Base-by-base conservation (phyloP, 1,140 invertebrate genomes). In the Euura saliciscinereae region DNA sequence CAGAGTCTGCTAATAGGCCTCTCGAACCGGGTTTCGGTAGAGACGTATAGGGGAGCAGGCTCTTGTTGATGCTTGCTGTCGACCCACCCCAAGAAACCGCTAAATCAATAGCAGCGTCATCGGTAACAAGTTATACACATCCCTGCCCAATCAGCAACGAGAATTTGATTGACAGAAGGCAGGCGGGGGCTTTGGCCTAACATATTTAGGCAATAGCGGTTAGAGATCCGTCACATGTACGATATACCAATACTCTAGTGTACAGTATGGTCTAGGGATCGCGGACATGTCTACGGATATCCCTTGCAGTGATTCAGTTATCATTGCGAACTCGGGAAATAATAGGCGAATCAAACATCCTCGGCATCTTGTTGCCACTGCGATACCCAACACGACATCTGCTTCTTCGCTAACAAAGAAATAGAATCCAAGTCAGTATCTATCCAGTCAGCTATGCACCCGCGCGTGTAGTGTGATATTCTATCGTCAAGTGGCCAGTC, bases 21-120 rank as follows among this genome's bases (percentile, higher is more conserved):
- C 51, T 59, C 51, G 46, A 51, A 28, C 28, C 28, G 28, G 46
- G 46, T 51, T 6, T 4, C 10, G 51, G 13, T n/a, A 59, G 51
- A n/a, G 51, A 59, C 51, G 51, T 5, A n/a, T 59, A 59, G 51
- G 51, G 51, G 3, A 59, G 51, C 8, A 28, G 28, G 28, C 28
- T 6, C 51, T n/a, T 11, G 51, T 11, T 59, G 13, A 59, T 5
- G 10, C 13, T n/a, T 8, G 51, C 51, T 59, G 51, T 6, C 13
- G 8, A 11, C 10, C 78, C 80, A 80, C 79, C 74, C 59, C 71
- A 77, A 78, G 79, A 78, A 77, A 80, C 78, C 80, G 73, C 79
- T 82, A 83, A 83, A 83, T 83, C 83, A 82, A 83, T 83, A 83
- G 78, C 67, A 78, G 79, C 81, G 78, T 82, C 81, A 84, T 78